Conservation (phyloP, 2,113 vertebrate genomes). For the Mastomys coucha region DNA sequence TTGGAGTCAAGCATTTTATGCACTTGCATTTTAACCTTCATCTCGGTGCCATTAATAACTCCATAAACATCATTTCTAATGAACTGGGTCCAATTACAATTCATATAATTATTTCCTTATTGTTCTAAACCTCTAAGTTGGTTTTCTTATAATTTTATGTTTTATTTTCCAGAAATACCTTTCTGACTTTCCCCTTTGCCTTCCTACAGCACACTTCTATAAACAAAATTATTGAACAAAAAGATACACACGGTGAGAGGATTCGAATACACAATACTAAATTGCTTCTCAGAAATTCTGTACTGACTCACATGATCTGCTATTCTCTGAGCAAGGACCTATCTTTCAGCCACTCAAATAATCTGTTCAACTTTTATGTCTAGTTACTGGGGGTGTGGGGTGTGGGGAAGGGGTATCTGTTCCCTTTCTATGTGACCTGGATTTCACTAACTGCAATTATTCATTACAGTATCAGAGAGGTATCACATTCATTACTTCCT, state of each 20-base stretch:
- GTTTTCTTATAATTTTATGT: constrained; percentile 16
- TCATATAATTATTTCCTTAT: constrained; percentile 1
- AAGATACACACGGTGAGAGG: not conserved
- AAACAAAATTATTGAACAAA: constrained; percentile 9
- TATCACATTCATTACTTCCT: not conserved
- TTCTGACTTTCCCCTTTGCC: constrained; percentile 10
- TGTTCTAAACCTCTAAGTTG: not conserved
- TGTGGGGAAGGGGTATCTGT: not conserved
- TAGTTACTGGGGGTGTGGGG: not conserved
- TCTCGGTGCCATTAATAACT: not conserved
- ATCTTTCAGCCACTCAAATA: not conserved
- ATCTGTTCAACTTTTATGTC: constrained; percentile 12
- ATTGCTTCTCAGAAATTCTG: not conserved
- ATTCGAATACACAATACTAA: not conserved
- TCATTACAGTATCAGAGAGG: not conserved
- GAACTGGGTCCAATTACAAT: not conserved
- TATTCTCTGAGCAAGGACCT: not conserved
- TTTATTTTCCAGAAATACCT: constrained; percentile 36
- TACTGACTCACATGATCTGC: not conserved
- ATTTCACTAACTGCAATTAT: not conserved
- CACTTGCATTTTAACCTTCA: not conserved
- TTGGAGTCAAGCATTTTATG: constrained; percentile 8
- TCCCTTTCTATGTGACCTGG: constrained; percentile 32
- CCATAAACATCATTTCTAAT: constrained; percentile 45
- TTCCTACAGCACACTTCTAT: not conserved